Percentiles rank a stretch among this genome's conserved stretches.
Evolutionary conservation across 2,888 invertebrate species (phyloP).

Genomic region (Tyria jacobaeae): DNA sequence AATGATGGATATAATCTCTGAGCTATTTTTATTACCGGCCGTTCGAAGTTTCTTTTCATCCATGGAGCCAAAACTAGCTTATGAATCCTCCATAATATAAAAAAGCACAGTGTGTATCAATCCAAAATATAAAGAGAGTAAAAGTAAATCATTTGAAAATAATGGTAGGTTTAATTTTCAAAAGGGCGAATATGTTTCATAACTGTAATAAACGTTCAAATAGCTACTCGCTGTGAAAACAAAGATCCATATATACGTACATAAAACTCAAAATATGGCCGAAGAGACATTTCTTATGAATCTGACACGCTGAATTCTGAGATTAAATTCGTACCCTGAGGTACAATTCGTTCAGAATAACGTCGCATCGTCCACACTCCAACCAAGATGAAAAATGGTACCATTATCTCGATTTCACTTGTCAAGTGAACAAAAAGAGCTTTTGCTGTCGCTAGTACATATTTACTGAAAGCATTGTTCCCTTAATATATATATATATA

Average conservation of each 20-base stretch:
- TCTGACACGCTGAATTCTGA: constrained; percentile 78
- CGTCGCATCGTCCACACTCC: constrained; percentile 77
- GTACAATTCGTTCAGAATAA: constrained; percentile 78
- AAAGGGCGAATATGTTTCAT: constrained; percentile 31
- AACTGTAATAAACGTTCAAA: constrained; percentile 48
- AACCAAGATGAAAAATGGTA: constrained; percentile 78
- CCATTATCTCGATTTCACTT: constrained; percentile 80
- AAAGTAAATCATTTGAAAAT: neutral
- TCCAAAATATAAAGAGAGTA: constrained; percentile 19
- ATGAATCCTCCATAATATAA: too few species aligned
- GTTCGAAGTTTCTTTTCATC: too few species aligned
- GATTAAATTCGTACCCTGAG: constrained; percentile 85
- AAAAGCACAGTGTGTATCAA: too few species aligned
- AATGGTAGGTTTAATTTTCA: neutral
- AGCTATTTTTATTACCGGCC: too few species aligned
- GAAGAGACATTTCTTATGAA: constrained; percentile 77
- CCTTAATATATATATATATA: neutral
- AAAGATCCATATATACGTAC: constrained; percentile 56
- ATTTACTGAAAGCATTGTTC: constrained; percentile 44
- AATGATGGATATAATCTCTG: too few species aligned
- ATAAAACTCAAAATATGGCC: constrained; percentile 55
- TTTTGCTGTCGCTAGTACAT: constrained; percentile 47
- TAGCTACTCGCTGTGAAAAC: constrained; percentile 52
- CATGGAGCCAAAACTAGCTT: too few species aligned
- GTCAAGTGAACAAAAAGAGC: constrained; percentile 71